phyloP scores from a whole-genome alignment of 2,797 vertebrate species.

The Acanthis flammea region DNA sequence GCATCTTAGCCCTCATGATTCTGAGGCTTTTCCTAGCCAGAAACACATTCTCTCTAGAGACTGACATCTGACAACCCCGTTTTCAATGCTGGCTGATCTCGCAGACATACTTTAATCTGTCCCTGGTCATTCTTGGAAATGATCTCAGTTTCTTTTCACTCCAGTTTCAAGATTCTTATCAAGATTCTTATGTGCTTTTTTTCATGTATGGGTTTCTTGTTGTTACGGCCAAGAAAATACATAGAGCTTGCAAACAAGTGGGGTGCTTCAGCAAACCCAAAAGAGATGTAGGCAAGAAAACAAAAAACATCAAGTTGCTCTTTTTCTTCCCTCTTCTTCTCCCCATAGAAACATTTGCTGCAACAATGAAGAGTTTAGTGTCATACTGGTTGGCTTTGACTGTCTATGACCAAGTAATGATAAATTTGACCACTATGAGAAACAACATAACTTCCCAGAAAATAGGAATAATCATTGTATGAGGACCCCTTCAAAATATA shows the following conservation, averaged over 20 bases:
- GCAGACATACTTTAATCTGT: background rate
- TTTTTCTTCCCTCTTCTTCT: background rate
- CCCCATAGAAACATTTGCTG: background rate
- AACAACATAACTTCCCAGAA: background rate
- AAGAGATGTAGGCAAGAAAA: background rate
- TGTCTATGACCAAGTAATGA: background rate
- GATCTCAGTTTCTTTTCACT: background rate
- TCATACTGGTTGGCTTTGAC: background rate
- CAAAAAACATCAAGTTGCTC: background rate
- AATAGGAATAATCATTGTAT: fast-evolving
- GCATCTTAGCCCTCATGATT: background rate
- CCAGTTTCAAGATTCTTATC: background rate
- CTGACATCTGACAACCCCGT: background rate
- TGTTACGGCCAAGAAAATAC: background rate
- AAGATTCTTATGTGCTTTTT: background rate
- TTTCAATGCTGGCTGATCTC: background rate
- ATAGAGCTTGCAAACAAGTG: background rate
- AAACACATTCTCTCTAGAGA: background rate
- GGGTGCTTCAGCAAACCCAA: background rate
- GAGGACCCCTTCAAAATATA: background rate
- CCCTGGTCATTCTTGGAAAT: background rate
- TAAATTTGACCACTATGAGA: background rate
- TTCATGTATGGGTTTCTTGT: background rate
- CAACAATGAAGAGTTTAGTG: background rate
- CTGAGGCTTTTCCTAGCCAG: background rate